A percentile compares a stretch with the other conserved stretches of the same genome.
Evolutionary conservation across 2,888 invertebrate species (phyloP).

Genomic region (Conops quadrifasciatus): DNA sequence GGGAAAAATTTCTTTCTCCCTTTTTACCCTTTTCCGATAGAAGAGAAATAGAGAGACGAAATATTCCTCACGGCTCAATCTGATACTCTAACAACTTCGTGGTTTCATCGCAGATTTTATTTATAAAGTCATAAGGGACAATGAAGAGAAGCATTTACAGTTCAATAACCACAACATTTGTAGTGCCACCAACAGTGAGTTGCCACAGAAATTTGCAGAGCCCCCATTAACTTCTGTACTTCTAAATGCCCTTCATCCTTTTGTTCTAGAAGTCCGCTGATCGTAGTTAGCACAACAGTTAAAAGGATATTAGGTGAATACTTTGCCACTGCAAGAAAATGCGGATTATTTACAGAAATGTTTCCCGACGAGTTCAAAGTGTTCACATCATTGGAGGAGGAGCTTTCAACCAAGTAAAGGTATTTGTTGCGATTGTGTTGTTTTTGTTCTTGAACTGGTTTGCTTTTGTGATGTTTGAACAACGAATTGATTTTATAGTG

Average conservation of each 20-base stretch:
- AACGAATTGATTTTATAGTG: neutral
- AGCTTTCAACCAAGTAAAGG: neutral
- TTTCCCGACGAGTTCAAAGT: constrained; percentile 30
- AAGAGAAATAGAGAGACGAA: neutral
- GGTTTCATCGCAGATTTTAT: constrained; percentile 37
- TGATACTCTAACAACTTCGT: constrained; percentile 23
- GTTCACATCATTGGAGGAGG: neutral
- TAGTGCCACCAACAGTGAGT: constrained; percentile 26
- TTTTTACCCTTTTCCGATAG: too few species aligned
- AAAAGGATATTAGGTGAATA: constrained; percentile 31
- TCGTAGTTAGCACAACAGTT: constrained; percentile 23
- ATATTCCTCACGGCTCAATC: constrained; percentile 24
- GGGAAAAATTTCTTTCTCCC: too few species aligned
- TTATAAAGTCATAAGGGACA: constrained; percentile 25
- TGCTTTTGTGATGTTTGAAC: constrained; percentile 16
- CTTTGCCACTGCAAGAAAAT: constrained; percentile 21
- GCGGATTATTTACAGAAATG: constrained; percentile 34
- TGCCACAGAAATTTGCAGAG: neutral
- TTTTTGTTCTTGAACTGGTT: neutral
- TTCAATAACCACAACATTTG: constrained; percentile 39
- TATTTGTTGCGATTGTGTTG: neutral
- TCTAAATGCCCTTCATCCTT: too few species aligned
- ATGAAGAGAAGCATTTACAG: constrained; percentile 33
- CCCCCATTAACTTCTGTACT: neutral
- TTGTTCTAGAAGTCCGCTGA: neutral